phyloP scores from a whole-genome alignment of 1,140 invertebrate species.

The Agraylea sexmaculata region DNA sequence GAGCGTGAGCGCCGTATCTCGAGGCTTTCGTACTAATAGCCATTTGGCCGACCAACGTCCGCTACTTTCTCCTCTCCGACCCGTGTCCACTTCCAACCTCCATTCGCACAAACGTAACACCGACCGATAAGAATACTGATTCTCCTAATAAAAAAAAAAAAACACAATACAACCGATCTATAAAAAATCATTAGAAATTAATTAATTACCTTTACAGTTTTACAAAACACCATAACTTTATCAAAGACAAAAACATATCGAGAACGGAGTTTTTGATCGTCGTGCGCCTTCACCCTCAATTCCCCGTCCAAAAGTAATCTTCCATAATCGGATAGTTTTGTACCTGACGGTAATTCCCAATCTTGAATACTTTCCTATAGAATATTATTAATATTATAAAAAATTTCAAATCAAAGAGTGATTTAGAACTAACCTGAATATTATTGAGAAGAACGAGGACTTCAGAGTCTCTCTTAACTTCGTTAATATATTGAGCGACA shows the following conservation, averaged over 20 bases:
- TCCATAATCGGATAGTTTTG: constrained; percentile 78
- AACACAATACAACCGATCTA: too few species aligned
- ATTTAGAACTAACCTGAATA: constrained; percentile 51
- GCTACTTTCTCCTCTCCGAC: constrained; percentile 51
- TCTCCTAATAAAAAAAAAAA: constrained; percentile 48
- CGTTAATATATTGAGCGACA: constrained; percentile 93
- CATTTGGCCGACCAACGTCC: constrained; percentile 71
- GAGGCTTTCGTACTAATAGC: constrained; percentile 70
- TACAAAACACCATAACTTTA: constrained; percentile 91
- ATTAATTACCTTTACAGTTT: constrained; percentile 62
- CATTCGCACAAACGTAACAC: constrained; percentile 76
- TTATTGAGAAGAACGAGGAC: constrained; percentile 82
- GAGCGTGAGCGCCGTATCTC: constrained; percentile 76
- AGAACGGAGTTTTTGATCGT: constrained; percentile 72
- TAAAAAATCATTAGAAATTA: too few species aligned
- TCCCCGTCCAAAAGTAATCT: constrained; percentile 85
- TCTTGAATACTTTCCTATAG: constrained; percentile 64
- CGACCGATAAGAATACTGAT: constrained; percentile 85
- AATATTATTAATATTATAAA: constrained; percentile 1
- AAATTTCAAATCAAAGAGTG: constrained; percentile 1
- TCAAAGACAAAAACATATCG: constrained; percentile 96
- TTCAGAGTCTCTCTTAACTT: constrained; percentile 95
- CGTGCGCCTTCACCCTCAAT: constrained; percentile 81
- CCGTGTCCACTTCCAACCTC: constrained; percentile 66
- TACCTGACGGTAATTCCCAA: constrained; percentile 67